Conservation (phyloP, 2,888 invertebrate species). For the Automeris io region DNA sequence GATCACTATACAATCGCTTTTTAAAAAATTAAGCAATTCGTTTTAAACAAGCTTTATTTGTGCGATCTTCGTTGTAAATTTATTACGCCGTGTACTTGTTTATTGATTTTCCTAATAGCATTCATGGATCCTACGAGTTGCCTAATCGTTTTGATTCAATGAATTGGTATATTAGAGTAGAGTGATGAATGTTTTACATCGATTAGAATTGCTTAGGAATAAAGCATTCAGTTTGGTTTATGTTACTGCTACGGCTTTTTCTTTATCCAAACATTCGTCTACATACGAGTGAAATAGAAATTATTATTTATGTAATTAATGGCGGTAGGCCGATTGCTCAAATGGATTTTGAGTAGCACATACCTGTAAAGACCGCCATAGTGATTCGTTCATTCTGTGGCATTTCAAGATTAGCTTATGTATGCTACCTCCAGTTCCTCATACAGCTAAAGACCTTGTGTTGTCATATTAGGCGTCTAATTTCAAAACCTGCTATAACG, state of each 20-base stretch:
- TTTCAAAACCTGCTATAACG: too few relatives aligned
- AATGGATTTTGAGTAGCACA: too few relatives aligned
- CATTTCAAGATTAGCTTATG: too few relatives aligned
- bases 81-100: neutral
- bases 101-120: neutral
- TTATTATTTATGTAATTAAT: too few relatives aligned
- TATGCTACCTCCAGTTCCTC: too few relatives aligned
- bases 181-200: neutral
- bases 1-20: neutral
- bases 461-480: too few relatives aligned
- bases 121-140: neutral
- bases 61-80: neutral
- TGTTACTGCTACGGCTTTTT: neutral
- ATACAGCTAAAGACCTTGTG: too few relatives aligned
- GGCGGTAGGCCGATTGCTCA: too few relatives aligned
- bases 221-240: neutral
- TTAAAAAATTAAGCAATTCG: neutral
- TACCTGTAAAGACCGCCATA: too few relatives aligned
- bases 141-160: neutral
- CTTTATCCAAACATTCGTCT: too few relatives aligned
- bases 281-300: too few relatives aligned
- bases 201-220: neutral
- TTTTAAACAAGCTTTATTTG: neutral
- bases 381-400: too few relatives aligned
- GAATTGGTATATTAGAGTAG: neutral